A percentile compares a stretch with the other conserved stretches of the same genome.
Conservation (phyloP, 2,113 vertebrate genomes). For the Garra rufa region DNA sequence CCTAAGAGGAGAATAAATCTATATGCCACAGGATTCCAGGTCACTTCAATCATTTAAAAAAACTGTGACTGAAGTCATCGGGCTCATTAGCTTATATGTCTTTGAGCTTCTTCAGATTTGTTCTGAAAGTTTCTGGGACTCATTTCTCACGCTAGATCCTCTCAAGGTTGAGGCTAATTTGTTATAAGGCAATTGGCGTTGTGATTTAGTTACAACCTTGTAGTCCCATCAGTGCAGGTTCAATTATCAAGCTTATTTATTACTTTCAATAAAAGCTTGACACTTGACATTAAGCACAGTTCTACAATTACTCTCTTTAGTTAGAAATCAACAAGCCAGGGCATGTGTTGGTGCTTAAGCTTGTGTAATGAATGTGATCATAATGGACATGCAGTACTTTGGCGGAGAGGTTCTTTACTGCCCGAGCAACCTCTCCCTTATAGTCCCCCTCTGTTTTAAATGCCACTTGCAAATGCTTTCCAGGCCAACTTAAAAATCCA, state of each 20-base stretch:
- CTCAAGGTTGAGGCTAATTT: conserved; percentile 41
- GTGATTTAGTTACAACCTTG: conserved; percentile 49
- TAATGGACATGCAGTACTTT: conserved; percentile 50
- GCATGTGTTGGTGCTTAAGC: conserved; percentile 42
- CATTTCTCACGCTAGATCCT: background rate
- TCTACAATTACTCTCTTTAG: conserved; percentile 49
- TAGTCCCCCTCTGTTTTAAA: conserved; percentile 62
- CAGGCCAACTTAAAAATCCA: conserved; percentile 71
- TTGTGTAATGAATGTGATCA: conserved; percentile 54
- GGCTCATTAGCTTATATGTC: background rate
- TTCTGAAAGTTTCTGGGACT: conserved; percentile 14
- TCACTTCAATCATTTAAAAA: conserved; percentile 6
- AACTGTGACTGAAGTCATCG: background rate
- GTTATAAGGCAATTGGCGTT: conserved; percentile 40
- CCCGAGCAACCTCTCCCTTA: conserved; percentile 43
- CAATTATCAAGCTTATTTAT: conserved; percentile 53
- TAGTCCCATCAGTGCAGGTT: conserved; percentile 21
- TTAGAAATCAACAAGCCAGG: conserved; percentile 39
- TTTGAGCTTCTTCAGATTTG: background rate
- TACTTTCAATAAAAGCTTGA: conserved; percentile 49
- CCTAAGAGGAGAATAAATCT: conserved; percentile 32
- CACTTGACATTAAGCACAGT: conserved; percentile 50
- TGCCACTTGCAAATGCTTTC: conserved; percentile 66
- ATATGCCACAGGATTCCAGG: background rate
- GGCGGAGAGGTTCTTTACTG: conserved; percentile 43